phyloP scores from a whole-genome alignment of 2,888 invertebrate species.

The Hypomecis atomaria region DNA sequence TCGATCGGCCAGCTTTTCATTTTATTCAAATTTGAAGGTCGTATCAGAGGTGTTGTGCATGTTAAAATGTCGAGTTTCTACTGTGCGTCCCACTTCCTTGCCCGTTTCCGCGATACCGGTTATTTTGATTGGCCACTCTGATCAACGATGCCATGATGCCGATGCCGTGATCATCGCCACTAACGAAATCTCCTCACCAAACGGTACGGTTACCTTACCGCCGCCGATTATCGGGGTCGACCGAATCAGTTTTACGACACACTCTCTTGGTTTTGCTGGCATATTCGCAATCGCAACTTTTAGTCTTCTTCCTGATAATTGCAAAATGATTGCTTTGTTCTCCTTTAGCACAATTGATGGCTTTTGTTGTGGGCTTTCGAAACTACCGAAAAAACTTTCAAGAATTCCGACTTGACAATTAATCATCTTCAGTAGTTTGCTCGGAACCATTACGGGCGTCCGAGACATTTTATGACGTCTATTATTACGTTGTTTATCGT shows the following conservation, averaged over 20 bases:
- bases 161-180: constrained; percentile 53
- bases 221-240: constrained; percentile 65
- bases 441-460: constrained; percentile 15
- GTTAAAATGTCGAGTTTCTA: constrained; percentile 70
- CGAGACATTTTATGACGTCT: constrained; percentile 15
- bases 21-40: constrained; percentile 73
- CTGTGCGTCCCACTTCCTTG: constrained; percentile 68
- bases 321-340: constrained; percentile 37
- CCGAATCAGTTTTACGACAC: constrained; percentile 60
- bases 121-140: constrained; percentile 57
- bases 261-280: constrained; percentile 44
- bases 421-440: constrained; percentile 25
- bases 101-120: constrained; percentile 67
- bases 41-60: constrained; percentile 55
- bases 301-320: constrained; percentile 37
- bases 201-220: constrained; percentile 50
- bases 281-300: constrained; percentile 28
- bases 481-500: constrained; percentile 31
- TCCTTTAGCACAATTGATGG: constrained; percentile 35
- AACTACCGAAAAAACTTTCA: constrained; percentile 36
- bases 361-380: constrained; percentile 38
- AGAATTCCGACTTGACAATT: constrained; percentile 32
- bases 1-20: constrained; percentile 52
- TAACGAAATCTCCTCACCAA: constrained; percentile 61
- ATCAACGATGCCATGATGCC: constrained; percentile 45